Conservation (phyloP, 2,113 vertebrate genomes). For the Saguinus midas region DNA sequence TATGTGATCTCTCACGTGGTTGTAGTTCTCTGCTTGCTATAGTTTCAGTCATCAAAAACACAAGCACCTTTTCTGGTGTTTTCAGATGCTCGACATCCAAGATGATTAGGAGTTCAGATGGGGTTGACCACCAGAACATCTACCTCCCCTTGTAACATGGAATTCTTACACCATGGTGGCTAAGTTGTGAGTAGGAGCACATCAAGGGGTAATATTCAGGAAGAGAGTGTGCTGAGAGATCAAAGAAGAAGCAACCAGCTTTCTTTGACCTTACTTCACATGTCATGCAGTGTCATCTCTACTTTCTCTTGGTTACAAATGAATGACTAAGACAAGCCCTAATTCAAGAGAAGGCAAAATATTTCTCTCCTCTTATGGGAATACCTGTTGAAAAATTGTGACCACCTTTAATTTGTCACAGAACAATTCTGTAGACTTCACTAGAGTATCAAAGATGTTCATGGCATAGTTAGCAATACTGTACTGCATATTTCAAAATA, state of each 20-base stretch:
- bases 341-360: neutral
- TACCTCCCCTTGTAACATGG: neutral
- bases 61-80: too few species aligned
- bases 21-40: neutral
- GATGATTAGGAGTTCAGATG: neutral
- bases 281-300: neutral
- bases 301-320: neutral
- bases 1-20: neutral
- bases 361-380: neutral
- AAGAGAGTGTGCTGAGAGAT: neutral
- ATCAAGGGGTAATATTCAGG: neutral
- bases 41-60: neutral
- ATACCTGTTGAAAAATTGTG: neutral
- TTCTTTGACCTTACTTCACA: neutral
- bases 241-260: neutral
- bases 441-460: neutral
- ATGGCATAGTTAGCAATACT: neutral
- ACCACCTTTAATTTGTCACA: neutral
- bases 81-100: neutral
- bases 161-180: neutral
- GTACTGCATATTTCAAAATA: neutral
- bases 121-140: neutral
- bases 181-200: neutral
- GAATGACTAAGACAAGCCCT: neutral
- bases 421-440: neutral